Conservation (phyloP, 2,797 vertebrate species). For the Liasis olivaceus region DNA sequence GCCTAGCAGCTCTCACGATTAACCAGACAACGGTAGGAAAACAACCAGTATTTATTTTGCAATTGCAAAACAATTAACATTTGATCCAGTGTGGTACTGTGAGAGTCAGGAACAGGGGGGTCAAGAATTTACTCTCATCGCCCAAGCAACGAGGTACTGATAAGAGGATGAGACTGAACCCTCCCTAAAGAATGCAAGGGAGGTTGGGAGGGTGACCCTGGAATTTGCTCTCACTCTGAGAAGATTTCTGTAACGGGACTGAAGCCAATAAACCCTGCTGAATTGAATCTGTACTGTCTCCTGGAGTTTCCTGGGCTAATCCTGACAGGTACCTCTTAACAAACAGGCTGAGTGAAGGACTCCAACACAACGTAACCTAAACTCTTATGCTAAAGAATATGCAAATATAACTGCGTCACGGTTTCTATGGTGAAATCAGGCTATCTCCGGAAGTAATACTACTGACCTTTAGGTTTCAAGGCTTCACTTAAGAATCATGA, state of each 20-base stretch:
- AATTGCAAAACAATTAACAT: background rate
- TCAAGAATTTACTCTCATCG: too few relatives aligned
- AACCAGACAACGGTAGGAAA: background rate
- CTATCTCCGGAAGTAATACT: background rate
- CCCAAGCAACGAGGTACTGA: too few relatives aligned
- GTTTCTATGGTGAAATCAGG: background rate
- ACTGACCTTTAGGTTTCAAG: background rate
- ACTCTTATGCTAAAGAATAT: background rate
- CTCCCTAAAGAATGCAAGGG: too few relatives aligned
- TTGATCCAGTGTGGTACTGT: background rate
- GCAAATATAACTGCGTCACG: background rate
- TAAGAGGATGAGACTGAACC: too few relatives aligned
- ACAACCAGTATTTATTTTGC: background rate
- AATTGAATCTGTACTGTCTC: too few relatives aligned
- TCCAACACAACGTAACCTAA: background rate
- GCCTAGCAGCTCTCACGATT: background rate
- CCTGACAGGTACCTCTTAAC: background rate
- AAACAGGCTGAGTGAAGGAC: background rate
- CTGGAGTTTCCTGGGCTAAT: too few relatives aligned
- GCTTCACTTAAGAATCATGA: background rate
- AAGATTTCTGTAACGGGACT: too few relatives aligned
- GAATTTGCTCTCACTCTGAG: too few relatives aligned
- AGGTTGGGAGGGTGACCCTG: too few relatives aligned
- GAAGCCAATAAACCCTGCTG: too few relatives aligned
- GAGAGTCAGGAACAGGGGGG: too few relatives aligned